Conservation (phyloP, 1,140 invertebrate species). For the Camponotus pennsylvanicus region DNA sequence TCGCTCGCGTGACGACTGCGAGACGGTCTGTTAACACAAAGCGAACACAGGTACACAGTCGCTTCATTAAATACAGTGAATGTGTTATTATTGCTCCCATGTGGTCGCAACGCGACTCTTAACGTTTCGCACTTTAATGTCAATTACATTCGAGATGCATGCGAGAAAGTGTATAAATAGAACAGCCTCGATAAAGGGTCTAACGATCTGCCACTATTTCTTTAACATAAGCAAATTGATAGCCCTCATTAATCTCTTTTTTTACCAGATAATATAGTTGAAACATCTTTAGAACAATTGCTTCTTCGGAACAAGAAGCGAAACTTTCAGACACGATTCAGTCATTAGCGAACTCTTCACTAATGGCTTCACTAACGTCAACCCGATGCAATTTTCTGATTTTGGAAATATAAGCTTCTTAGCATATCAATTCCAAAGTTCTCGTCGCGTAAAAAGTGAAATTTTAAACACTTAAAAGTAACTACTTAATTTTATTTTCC, state of each 20-base stretch:
- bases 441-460: background rate
- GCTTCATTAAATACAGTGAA: slow-evolving; percentile 64
- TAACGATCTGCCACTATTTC: slow-evolving; percentile 18
- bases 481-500: background rate
- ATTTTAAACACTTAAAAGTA: background rate
- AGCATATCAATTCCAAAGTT: background rate
- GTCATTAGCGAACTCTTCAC: slow-evolving; percentile 32
- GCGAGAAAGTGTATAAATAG: background rate
- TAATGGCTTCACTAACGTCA: slow-evolving; percentile 1
- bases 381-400: background rate
- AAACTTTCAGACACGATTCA: slow-evolving; percentile 53
- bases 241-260: slow-evolving; percentile 40
- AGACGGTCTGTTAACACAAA: slow-evolving; percentile 49
- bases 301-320: slow-evolving; percentile 25
- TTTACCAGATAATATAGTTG: background rate
- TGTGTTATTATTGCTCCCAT: slow-evolving; percentile 56
- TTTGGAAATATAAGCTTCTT: slow-evolving; percentile 2
- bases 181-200: background rate
- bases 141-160: background rate
- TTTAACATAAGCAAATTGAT: slow-evolving; percentile 45
- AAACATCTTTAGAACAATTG: slow-evolving; percentile 6
- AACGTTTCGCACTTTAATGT: background rate
- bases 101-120: slow-evolving; percentile 17
- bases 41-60: slow-evolving; percentile 13
- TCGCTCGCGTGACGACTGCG: slow-evolving; percentile 38